A percentile compares a stretch with the other conserved stretches of the same genome.
These are phyloP conservation scores for Charina bottae DNA, from an alignment of 2,113 vertebrate genomes.

Conservation along the genomic window DNA sequence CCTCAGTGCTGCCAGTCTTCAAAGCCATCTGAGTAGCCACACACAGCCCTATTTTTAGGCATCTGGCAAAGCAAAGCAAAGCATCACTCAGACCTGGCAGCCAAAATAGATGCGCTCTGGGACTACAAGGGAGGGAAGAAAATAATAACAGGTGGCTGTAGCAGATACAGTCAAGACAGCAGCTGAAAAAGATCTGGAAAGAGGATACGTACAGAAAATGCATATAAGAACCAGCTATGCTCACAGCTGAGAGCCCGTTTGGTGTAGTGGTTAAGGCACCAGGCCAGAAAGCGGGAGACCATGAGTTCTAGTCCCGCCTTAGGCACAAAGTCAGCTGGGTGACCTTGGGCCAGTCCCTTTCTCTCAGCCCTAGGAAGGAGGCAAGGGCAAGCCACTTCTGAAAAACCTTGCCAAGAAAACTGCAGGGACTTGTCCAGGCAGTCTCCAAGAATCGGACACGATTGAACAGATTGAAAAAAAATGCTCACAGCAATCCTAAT, in stretches of 20 bases:
- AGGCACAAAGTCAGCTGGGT: no score
- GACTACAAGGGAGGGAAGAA: background rate
- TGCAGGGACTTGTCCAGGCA: no score
- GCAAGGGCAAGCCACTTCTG: no score
- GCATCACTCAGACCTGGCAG: background rate
- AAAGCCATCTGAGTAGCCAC: background rate
- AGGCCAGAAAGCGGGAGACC: no score
- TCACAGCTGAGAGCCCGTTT: no score
- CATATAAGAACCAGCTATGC: background rate
- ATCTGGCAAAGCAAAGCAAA: background rate
- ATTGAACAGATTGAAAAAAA: no score
- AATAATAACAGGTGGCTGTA: background rate
- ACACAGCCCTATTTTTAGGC: background rate
- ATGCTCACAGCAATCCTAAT: background rate
- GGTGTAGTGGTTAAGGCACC: no score
- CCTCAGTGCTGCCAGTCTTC: background rate
- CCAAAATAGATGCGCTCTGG: background rate
- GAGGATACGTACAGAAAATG: background rate
- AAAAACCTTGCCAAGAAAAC: no score
- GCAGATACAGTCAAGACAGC: background rate
- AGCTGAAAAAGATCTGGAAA: background rate
- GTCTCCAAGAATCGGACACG: no score
- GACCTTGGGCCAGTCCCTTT: no score
- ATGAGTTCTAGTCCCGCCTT: no score
- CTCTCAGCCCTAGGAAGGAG: no score